Percentiles rank a stretch among this genome's conserved stretches.
These are phyloP conservation scores for Temnothorax curvispinosus DNA, from an alignment of 1,140 invertebrate species.

Conservation along the genomic window DNA sequence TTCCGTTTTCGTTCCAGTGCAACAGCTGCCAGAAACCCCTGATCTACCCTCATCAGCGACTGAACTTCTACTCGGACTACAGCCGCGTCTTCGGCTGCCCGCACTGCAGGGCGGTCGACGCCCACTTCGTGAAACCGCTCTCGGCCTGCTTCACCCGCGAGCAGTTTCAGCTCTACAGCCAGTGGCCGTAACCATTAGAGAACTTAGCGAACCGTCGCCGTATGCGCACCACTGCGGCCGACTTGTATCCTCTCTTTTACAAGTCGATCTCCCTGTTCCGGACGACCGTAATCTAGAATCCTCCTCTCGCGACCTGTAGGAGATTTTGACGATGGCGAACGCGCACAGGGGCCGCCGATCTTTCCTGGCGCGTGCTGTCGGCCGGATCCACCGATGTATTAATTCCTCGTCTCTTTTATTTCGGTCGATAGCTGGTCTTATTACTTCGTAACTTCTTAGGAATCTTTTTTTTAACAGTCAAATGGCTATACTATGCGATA, in stretches of 20 bases:
- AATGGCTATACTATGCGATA: neutral
- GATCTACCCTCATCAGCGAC: conserved; percentile 93
- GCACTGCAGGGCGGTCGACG: conserved; percentile 95
- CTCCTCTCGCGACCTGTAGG: conserved; percentile 34
- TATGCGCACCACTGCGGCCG: conserved; percentile 62
- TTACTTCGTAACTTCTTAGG: neutral
- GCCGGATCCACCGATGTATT: conserved; percentile 37
- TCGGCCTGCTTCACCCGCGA: conserved; percentile 92
- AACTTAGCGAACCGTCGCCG: conserved; percentile 79
- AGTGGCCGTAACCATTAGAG: conserved; percentile 92
- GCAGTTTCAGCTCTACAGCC: conserved; percentile 88
- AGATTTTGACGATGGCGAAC: conserved; percentile 26
- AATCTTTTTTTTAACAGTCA: neutral
- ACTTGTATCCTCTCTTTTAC: conserved; percentile 72
- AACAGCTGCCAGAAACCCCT: conserved; percentile 95
- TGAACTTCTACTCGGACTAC: conserved; percentile 98
- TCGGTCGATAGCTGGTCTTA: conserved; percentile 4
- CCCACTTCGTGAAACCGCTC: conserved; percentile 97
- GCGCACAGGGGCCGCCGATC: conserved; percentile 29
- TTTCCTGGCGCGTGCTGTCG: conserved; percentile 36
- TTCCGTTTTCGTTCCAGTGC: conserved; percentile 88
- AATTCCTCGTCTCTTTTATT: neutral
- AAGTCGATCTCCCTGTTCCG: conserved; percentile 80
- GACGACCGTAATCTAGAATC: conserved; percentile 78
- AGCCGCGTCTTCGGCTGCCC: conserved; percentile 96